Conservation (phyloP, 2,113 vertebrate genomes). For the Nerophis ophidion region DNA sequence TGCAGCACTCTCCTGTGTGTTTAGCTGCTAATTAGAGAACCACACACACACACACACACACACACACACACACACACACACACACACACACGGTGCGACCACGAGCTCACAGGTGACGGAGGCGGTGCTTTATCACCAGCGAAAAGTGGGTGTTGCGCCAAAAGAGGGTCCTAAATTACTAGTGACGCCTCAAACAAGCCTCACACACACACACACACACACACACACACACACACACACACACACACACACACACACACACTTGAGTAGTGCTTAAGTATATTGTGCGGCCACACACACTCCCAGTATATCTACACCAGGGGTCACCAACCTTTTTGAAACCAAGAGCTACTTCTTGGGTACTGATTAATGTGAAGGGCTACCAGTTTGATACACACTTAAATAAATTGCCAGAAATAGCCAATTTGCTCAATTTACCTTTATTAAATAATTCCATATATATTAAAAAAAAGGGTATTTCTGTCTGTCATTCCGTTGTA, state of each 20-base stretch:
- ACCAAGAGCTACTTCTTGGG: too few relatives aligned
- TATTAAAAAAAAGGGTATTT: too few relatives aligned
- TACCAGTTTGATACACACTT: too few relatives aligned
- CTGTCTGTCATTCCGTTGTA: too few relatives aligned
- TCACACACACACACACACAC: constrained; percentile 20
- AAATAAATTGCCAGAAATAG: too few relatives aligned
- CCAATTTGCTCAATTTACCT: too few relatives aligned
- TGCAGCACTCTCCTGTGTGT: constrained; percentile 58
- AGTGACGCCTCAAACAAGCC: constrained; percentile 45
- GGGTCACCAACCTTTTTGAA: too few relatives aligned
- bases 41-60: constrained; percentile 12
- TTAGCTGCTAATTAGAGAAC: constrained; percentile 65
- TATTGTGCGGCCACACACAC: not conserved
- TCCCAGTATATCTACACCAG: constrained; percentile 12
- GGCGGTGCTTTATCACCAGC: constrained; percentile 52
- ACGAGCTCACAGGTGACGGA: constrained; percentile 37
- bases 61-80: constrained; percentile 6
- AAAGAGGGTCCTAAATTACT: constrained; percentile 50
- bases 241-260: not conserved
- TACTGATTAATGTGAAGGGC: too few relatives aligned
- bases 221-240: constrained; percentile 13
- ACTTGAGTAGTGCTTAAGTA: constrained; percentile 6
- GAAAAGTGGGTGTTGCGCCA: constrained; percentile 47
- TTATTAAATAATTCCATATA: too few relatives aligned
- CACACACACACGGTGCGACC: constrained; percentile 12